Percentiles rank a stretch among this genome's conserved stretches.
phyloP scores from a whole-genome alignment of 2,113 vertebrate genomes.

The Rhynchomys soricoides region DNA sequence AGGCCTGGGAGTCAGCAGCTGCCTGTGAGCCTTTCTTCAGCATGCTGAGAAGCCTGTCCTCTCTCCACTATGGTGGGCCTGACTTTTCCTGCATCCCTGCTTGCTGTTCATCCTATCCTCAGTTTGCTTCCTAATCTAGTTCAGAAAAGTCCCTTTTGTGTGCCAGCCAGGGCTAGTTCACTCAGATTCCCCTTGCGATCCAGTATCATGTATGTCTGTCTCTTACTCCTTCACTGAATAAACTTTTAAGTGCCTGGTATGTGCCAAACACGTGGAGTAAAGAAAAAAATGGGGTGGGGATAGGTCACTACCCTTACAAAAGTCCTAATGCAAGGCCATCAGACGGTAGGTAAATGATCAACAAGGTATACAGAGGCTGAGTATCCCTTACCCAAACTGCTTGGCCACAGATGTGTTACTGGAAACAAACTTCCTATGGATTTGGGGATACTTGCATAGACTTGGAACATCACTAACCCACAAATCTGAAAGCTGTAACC shows the following conservation, averaged over 20 bases:
- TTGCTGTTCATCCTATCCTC: background rate
- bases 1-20: background rate
- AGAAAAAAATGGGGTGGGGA: background rate
- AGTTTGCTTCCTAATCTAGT: background rate
- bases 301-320: background rate
- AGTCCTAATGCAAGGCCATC: constrained; percentile 1
- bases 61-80: background rate
- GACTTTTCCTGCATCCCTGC: background rate
- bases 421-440: background rate
- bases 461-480: background rate
- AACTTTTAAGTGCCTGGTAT: constrained; percentile 10
- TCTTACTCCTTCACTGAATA: background rate
- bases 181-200: background rate
- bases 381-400: background rate
- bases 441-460: background rate
- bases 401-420: background rate
- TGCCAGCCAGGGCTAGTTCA: background rate
- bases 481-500: background rate
- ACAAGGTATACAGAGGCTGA: background rate
- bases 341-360: constrained; percentile 3
- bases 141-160: background rate
- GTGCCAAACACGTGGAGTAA: background rate
- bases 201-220: background rate
- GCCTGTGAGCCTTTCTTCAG: background rate
- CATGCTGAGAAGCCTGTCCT: background rate